A percentile compares a stretch with the other conserved stretches of the same genome.
phyloP scores from a whole-genome alignment of 2,797 vertebrate species.

The Eulemur albifrons region DNA sequence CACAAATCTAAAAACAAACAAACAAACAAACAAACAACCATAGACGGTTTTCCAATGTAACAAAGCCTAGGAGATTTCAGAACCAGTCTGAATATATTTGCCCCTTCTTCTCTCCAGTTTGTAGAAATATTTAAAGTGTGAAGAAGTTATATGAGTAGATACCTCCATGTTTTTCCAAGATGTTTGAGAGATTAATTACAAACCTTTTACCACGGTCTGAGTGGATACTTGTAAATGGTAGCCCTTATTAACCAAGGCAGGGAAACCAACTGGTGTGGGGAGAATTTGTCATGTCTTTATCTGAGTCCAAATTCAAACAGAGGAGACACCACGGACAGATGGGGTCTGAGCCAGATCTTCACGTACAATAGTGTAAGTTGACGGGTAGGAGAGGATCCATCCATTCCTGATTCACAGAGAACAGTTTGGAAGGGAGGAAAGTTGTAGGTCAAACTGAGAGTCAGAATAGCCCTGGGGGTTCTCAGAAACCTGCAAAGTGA shows the following conservation, averaged over 20 bases:
- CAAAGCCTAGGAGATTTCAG: neutral
- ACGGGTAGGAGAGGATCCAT: neutral
- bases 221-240: neutral
- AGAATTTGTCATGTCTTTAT: neutral
- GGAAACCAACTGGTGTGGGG: neutral
- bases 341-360: neutral
- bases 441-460: neutral
- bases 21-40: neutral
- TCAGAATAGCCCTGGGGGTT: neutral
- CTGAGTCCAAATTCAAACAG: neutral
- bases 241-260: neutral
- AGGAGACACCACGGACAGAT: neutral
- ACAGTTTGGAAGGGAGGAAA: neutral
- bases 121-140: neutral
- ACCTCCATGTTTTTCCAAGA: neutral
- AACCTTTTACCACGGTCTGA: neutral
- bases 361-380: too few species aligned
- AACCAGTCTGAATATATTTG: neutral
- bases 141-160: neutral
- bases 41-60: neutral
- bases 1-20: neutral
- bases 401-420: neutral
- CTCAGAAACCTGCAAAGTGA: neutral
- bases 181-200: neutral
- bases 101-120: neutral